A percentile compares a stretch with the other conserved stretches of the same genome.
phyloP scores from a whole-genome alignment of 2,888 invertebrate genomes.

The Trypoxylon attenuatum region DNA sequence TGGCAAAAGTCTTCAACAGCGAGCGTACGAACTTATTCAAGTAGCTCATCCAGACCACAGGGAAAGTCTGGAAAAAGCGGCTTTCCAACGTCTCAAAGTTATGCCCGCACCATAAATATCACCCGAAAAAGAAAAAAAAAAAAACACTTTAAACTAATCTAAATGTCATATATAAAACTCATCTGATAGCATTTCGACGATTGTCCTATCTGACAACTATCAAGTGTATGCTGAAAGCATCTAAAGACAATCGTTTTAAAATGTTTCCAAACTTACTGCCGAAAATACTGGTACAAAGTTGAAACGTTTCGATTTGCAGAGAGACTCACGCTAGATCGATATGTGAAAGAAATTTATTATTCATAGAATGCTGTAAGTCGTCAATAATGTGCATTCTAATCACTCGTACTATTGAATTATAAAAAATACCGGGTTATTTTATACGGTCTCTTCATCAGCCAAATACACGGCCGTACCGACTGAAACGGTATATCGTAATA shows the following conservation, averaged over 20 bases:
- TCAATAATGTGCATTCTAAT: no score
- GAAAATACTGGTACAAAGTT: no score
- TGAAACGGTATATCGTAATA: slow-evolving; percentile 4
- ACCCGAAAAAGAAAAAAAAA: background rate
- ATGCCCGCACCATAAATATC: slow-evolving; percentile 69
- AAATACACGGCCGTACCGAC: background rate
- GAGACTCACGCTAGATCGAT: background rate
- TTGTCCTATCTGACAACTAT: slow-evolving; percentile 1
- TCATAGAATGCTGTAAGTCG: background rate
- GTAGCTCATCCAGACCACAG: slow-evolving; percentile 81
- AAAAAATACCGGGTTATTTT: no score
- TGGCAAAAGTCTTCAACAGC: slow-evolving; percentile 80
- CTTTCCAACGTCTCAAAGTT: slow-evolving; percentile 77
- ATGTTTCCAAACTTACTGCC: no score
- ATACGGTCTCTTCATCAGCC: no score
- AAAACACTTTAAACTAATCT: background rate
- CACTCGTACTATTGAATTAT: no score
- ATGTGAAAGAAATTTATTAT: background rate
- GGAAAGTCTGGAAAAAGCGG: slow-evolving; percentile 79
- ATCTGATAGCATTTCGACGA: slow-evolving; percentile 43
- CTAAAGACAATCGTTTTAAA: background rate
- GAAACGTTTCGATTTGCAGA: no score
- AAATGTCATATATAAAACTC: no score
- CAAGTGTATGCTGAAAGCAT: background rate
- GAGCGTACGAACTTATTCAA: slow-evolving; percentile 80